A percentile compares a stretch with the other conserved stretches of the same genome.
Evolutionary conservation across 2,113 vertebrate genomes (phyloP).

Genomic region (Pedionomus torquatus): DNA sequence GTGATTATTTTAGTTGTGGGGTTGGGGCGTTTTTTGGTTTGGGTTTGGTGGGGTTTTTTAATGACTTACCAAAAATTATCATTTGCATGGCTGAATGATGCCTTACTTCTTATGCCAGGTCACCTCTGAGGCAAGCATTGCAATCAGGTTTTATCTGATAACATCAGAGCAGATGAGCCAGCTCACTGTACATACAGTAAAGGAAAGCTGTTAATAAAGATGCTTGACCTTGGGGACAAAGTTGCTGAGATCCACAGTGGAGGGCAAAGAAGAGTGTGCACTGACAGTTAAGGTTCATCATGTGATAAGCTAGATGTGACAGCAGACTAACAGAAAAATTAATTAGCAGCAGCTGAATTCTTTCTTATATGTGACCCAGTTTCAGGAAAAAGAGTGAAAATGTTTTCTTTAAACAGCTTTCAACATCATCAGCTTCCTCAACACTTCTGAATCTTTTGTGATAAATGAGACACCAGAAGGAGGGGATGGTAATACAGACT

Average conservation of each 20-base stretch:
- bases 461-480: background rate
- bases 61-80: background rate
- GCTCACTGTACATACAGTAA: background rate
- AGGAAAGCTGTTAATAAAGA: background rate
- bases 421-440: background rate
- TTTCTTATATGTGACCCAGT: background rate
- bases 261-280: background rate
- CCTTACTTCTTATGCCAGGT: background rate
- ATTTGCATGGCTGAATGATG: background rate
- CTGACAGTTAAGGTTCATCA: background rate
- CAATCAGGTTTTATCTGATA: background rate
- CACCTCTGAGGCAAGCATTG: background rate
- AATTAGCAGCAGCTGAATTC: slow-evolving; percentile 20
- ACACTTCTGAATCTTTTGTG: background rate
- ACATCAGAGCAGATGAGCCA: slow-evolving; percentile 14
- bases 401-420: background rate
- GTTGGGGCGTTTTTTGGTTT: too few relatives aligned
- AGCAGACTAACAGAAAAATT: slow-evolving; percentile 8
- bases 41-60: background rate
- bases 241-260: background rate
- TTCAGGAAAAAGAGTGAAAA: background rate
- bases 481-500: background rate
- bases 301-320: background rate
- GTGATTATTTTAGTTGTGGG: background rate
- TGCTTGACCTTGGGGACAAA: background rate